phyloP scores from a whole-genome alignment of 2,113 vertebrate genomes.

The Calypte anna region DNA sequence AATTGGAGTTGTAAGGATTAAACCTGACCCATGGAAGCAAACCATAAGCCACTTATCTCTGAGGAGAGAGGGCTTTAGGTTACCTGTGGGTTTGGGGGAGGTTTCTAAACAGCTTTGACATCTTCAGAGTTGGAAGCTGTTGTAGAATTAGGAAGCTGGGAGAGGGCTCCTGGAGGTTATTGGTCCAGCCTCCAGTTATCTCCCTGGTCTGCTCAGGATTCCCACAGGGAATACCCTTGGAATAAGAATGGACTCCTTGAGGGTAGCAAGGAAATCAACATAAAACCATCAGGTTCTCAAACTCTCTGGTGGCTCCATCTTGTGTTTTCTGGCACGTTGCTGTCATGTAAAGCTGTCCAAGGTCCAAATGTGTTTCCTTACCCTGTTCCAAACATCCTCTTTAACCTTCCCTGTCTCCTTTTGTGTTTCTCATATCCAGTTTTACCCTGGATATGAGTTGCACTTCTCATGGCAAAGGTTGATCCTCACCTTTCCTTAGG shows the following conservation, averaged over 20 bases:
- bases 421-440: background rate
- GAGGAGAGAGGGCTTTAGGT: background rate
- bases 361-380: background rate
- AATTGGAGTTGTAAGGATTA: background rate
- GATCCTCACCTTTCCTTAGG: background rate
- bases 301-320: rapidly evolving
- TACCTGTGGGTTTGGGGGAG: rapidly evolving
- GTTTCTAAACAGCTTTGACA: background rate
- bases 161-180: background rate
- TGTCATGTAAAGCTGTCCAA: rapidly evolving
- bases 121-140: background rate
- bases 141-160: background rate
- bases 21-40: background rate
- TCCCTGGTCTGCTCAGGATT: background rate
- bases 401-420: background rate
- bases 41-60: background rate
- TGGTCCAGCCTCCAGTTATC: background rate
- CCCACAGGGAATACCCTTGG: too few species aligned
- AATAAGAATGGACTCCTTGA: too few species aligned
- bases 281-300: background rate
- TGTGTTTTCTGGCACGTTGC: background rate
- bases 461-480: background rate
- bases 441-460: background rate
- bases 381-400: background rate
- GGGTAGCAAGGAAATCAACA: too few species aligned